Evolutionary conservation across 2,797 vertebrate species (phyloP), one percentile per base, ranked within the genome.

Genomic region (Clamator glandarius): DNA sequence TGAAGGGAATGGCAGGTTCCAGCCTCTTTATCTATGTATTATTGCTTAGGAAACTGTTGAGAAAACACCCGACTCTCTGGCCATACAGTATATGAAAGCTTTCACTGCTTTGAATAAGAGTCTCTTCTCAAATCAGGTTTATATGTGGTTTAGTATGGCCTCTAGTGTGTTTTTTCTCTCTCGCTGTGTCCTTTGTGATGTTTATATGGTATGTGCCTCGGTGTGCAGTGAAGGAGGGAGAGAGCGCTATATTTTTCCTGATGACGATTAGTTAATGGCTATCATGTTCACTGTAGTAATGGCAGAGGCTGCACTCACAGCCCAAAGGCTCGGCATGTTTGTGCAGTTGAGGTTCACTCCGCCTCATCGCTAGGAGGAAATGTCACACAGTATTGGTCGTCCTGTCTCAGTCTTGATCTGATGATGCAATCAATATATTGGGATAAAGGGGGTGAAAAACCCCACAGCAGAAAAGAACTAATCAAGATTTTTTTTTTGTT

Each of bases 1-100:
- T 84, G 91, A 92, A 92, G 54, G 91, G 67, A 64, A 77, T 92
- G 88, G 90, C 95, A 91, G 94, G 87, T 91, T 90, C 94, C 88
- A 94, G 89, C 90, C 95, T 97, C 89, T 94, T 74, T 85, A 93
- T 95, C 95, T 91, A 48, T 80, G 89, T 87, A 44, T 82, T 95
- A 95, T 78, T 92, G 89, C 84, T 96, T 74, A 70, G 90, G 87
- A 97, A 96, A 95, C 87, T 85, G 74, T 92, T 74, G 89, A 92
- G 72, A 89, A 95, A 87, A 67, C 59, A 68, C 68, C 90, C 33
- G 26, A 80, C 87, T 94, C 33, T 46, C 75, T 54, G 78, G 51
- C 83, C 74, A 39, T 79, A 29, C 79, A 59, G 89, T 96, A 87
- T 84, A 87, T 36, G 73, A 78, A 89, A 78, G 89, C 90, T 95